phyloP scores from a whole-genome alignment of 2,113 vertebrate species.

The Tyrannus savana region DNA sequence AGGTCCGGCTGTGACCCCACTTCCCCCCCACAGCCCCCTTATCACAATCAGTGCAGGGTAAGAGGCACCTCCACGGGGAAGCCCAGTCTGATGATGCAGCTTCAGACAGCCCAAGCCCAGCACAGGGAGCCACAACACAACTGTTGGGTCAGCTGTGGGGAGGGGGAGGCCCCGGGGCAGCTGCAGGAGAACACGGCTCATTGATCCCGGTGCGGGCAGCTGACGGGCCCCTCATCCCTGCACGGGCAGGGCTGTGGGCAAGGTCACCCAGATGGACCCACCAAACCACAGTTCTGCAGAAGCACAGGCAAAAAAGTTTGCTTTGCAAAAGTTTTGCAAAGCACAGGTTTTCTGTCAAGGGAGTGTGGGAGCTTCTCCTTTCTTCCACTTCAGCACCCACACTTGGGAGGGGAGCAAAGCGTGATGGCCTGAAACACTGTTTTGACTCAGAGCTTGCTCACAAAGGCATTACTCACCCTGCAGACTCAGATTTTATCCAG shows the following conservation, averaged over 20 bases:
- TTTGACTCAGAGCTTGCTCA: constrained; percentile 44
- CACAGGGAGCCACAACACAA: constrained; percentile 29
- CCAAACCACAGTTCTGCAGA: not conserved
- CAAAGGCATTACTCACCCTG: constrained; percentile 57
- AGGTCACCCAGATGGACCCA: not conserved
- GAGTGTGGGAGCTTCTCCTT: not conserved
- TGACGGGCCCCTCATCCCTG: constrained; percentile 29
- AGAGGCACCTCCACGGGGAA: constrained; percentile 23
- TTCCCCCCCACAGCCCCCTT: not conserved
- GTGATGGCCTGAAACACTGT: not conserved
- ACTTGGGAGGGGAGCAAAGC: not conserved
- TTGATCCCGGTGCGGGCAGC: constrained; percentile 63
- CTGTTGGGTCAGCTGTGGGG: constrained; percentile 63
- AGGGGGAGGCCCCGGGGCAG: constrained; percentile 67
- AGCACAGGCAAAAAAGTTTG: not conserved
- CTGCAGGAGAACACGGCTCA: constrained; percentile 66
- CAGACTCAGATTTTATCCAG: constrained; percentile 42
- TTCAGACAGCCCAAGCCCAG: not conserved
- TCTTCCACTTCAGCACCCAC: not conserved
- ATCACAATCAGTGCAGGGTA: not conserved
- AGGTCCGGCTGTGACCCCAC: not conserved
- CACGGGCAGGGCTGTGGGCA: not conserved
- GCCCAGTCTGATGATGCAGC: not conserved
- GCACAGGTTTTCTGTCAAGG: not conserved
- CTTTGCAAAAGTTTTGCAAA: not conserved